A percentile compares a stretch with the other conserved stretches of the same genome.
These are phyloP conservation scores for Agriotes lineatus DNA, from an alignment of 2,888 invertebrate species.

Conservation along the genomic window DNA sequence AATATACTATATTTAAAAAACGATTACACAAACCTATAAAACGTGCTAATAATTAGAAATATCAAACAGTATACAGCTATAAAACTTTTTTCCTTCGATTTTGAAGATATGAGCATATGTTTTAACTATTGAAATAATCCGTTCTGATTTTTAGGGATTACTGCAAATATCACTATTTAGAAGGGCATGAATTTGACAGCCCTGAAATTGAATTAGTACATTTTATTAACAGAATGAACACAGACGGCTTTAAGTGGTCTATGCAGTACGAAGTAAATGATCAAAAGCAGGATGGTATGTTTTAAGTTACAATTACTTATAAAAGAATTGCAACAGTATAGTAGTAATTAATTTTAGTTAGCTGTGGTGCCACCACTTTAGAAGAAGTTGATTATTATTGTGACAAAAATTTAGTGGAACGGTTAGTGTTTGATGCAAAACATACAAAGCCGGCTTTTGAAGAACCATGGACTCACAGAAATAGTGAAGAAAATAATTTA, in stretches of 20 bases:
- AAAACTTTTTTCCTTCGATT: no score
- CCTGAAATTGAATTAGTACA: conserved; percentile 82
- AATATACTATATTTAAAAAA: no score
- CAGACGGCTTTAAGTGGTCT: conserved; percentile 72
- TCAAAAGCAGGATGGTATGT: no score
- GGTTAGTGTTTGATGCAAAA: conserved; percentile 90
- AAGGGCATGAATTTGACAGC: conserved; percentile 80
- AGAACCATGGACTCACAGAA: conserved; percentile 60
- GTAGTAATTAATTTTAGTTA: no score
- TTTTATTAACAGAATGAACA: conserved; percentile 78
- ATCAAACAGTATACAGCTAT: no score
- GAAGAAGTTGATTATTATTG: conserved; percentile 83
- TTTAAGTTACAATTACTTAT: no score
- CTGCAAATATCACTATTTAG: conserved; percentile 87
- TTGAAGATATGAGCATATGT: no score
- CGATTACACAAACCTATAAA: no score
- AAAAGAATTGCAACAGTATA: no score
- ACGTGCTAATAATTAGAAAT: no score
- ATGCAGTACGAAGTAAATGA: conserved; percentile 74
- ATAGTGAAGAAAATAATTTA: conserved; percentile 67
- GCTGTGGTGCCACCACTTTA: conserved; percentile 75
- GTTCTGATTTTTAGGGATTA: conserved; percentile 80
- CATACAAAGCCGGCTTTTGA: conserved; percentile 71
- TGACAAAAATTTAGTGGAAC: conserved; percentile 85
- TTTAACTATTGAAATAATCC: no score